phyloP scores from a whole-genome alignment of 1,140 invertebrate genomes.

The Vanessa tameamea region DNA sequence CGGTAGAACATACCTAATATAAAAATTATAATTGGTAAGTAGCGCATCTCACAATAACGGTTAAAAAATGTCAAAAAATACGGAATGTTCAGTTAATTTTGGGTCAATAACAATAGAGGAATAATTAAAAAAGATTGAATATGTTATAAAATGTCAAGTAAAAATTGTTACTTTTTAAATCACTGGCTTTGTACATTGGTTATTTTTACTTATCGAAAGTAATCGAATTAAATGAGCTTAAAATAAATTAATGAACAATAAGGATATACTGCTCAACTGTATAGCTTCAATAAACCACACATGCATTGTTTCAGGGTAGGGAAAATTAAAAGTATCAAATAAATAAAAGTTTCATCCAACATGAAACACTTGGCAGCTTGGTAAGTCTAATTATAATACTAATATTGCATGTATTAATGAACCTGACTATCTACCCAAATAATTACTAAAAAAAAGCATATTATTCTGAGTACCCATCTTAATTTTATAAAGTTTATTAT shows the following conservation, averaged over 20 bases:
- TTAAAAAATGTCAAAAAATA: constrained; percentile 9
- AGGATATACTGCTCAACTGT: neutral
- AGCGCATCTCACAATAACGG: constrained; percentile 23
- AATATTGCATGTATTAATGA: too few relatives aligned
- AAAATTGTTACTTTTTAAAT: neutral
- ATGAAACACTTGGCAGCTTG: constrained; percentile 74
- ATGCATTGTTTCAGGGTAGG: neutral
- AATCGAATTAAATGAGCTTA: neutral
- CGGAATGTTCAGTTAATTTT: neutral
- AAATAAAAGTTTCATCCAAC: constrained; percentile 14
- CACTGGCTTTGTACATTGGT: constrained; percentile 14
- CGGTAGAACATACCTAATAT: neutral
- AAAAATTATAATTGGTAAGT: constrained; percentile 31
- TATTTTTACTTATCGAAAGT: constrained; percentile 12
- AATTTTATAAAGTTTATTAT: too few relatives aligned
- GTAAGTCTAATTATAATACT: constrained; percentile 44
- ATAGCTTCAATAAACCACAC: too few relatives aligned
- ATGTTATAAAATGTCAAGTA: neutral
- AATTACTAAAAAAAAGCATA: too few relatives aligned
- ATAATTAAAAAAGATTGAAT: neutral
- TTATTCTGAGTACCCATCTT: too few relatives aligned
- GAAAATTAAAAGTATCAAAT: neutral
- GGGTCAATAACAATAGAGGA: neutral
- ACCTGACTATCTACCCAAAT: too few relatives aligned
- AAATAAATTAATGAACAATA: neutral